Evolutionary conservation across 1,140 invertebrate species (phyloP).

Genomic region (Diorhabda carinulata): DNA sequence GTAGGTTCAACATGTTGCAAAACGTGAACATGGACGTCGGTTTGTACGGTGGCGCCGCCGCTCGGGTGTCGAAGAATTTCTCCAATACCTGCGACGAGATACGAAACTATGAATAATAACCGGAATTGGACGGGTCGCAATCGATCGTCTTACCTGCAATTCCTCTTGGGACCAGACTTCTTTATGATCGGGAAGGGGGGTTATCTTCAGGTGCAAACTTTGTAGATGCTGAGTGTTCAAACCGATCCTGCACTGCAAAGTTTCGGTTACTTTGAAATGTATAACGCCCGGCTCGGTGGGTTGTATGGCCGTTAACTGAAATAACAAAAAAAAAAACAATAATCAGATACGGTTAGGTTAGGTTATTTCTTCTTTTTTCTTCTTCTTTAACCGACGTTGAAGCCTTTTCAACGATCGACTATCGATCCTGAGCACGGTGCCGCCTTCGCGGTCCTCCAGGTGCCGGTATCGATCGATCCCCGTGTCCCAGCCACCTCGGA

Average conservation of each 20-base stretch:
- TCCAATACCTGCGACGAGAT: constrained; percentile 68
- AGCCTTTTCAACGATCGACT: too few species aligned
- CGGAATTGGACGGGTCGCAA: not conserved
- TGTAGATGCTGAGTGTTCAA: constrained; percentile 84
- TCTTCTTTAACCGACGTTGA: too few species aligned
- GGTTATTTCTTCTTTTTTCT: too few species aligned
- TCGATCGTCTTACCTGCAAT: constrained; percentile 58
- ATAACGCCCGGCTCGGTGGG: constrained; percentile 82
- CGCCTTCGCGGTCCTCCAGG: too few species aligned
- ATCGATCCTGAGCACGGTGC: too few species aligned
- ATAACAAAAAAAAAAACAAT: too few species aligned
- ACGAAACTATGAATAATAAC: not conserved
- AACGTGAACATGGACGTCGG: constrained; percentile 82
- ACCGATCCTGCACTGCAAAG: constrained; percentile 77
- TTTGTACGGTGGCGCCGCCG: constrained; percentile 82
- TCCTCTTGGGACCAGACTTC: constrained; percentile 86
- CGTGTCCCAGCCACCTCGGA: too few species aligned
- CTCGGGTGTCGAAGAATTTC: constrained; percentile 87
- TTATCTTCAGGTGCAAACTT: constrained; percentile 85
- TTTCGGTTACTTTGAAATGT: constrained; percentile 79
- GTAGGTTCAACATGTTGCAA: constrained; percentile 74
- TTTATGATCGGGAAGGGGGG: constrained; percentile 75
- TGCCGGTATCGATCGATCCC: too few species aligned
- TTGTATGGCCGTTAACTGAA: constrained; percentile 65
- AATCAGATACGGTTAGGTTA: too few species aligned